A percentile compares a stretch with the other conserved stretches of the same genome.
Conservation (phyloP, 1,140 invertebrate species). For the Linepithema humile region DNA sequence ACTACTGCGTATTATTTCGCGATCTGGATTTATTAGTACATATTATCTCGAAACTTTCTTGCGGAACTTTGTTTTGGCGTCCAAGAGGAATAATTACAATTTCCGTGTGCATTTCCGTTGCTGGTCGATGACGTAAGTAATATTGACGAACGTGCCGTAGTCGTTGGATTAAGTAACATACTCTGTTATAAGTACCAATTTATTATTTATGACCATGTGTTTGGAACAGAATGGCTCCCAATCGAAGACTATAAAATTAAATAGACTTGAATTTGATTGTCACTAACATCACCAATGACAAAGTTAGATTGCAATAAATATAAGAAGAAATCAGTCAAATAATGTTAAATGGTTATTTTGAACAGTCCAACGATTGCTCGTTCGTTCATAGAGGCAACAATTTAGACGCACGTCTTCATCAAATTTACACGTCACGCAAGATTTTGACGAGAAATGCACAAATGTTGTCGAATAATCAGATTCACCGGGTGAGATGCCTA, state of each 20-base stretch:
- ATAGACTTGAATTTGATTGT: neutral
- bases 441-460: neutral
- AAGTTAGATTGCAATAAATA: neutral
- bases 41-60: neutral
- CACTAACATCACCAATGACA: neutral
- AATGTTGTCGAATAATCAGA: neutral
- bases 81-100: constrained; percentile 31
- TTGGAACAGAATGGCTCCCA: neutral
- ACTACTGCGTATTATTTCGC: neutral
- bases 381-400: constrained; percentile 23
- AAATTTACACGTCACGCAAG: neutral
- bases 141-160: neutral
- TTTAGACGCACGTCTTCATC: neutral
- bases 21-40: neutral
- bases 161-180: constrained; percentile 7
- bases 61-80: neutral
- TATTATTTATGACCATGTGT: neutral
- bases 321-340: neutral
- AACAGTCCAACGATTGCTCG: constrained; percentile 17
- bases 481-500: neutral
- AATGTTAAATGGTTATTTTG: neutral
- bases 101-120: constrained; percentile 10
- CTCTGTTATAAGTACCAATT: neutral
- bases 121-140: constrained; percentile 43
- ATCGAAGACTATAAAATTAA: neutral